These are phyloP conservation scores for western clawed frog (Xenopus tropicalis) DNA, from an alignment of 2,113 vertebrate species.

Conservation along the genomic window UCB_Xtro_10.0 CM004444.2:1551001-1551500, in stretches of 20 bases:
- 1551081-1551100: constrained; percentile 52
- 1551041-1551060: no score
- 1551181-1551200: constrained; percentile 92
- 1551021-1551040: no score
- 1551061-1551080: no score
- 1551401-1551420: constrained; percentile 80
- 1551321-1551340: constrained; percentile 78
- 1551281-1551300: constrained; percentile 83
- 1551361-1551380: constrained; percentile 78
- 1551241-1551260: not conserved
- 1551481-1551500: no score
- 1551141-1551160: constrained; percentile 80
- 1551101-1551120: constrained; percentile 83
- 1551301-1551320: constrained; percentile 79
- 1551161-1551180: constrained; percentile 86
- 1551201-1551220: constrained; percentile 67
- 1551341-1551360: constrained; percentile 76
- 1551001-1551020: no score
- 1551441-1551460: no score
- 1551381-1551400: constrained; percentile 80
- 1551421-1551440: constrained; percentile 8
- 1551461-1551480: no score
- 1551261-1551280: no score
- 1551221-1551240: not conserved
- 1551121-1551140: constrained; percentile 70